Base-by-base conservation (phyloP, 37 sponge, comb jelly and placozoan species). In the Spongilla lacustris region DNA sequence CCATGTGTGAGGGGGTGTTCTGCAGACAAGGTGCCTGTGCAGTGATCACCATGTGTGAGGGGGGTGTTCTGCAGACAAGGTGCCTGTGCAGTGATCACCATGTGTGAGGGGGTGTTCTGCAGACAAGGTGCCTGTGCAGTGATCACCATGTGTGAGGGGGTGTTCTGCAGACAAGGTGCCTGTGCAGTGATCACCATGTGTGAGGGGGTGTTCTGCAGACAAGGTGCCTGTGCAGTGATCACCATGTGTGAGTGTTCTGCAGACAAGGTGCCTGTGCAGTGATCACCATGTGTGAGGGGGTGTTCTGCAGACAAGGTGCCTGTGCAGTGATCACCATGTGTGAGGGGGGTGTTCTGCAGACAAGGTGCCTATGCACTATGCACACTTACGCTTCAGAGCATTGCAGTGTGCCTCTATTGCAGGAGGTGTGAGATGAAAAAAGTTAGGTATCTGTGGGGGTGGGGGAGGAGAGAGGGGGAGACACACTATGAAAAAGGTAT, bases 391-490 rank as follows among this genome's bases (percentile, higher is more conserved):
- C 85, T 90, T 94, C 67, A 97, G 86, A 27, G 93, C 98, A 31
- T 81, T 75, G 66, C 95, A 95, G 48, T 97, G 98, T 37, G 93
- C 95, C 73, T 95, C 67, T 27, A 97, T 91, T 24, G 91, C 93
- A 26, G 89, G 82, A 11, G 98, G 98, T 13, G 96, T 98, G 36
- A 98, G 83, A 38, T 98, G 98, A 77, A 98, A 94, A 83, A 98
- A 98, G 80, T 98, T 98, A 0, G 96, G 92, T 37, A 93, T 89
- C 93, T 97, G 50, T n/a, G n/a, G n/a, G n/a, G n/a, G n/a, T n/a
- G n/a, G n/a, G n/a, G n/a, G n/a, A n/a, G n/a, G n/a, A n/a, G n/a
- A n/a, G n/a, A 41, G 41, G 41, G 41, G 41, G 41, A 41, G 41
- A 41, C 6, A 41, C n/a, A n/a, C n/a, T n/a, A n/a, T n/a, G n/a